Evolutionary conservation across 2,797 vertebrate genomes (phyloP), one percentile per base, ranked within the genome.

Genomic region (Bradypus variegatus): DNA sequence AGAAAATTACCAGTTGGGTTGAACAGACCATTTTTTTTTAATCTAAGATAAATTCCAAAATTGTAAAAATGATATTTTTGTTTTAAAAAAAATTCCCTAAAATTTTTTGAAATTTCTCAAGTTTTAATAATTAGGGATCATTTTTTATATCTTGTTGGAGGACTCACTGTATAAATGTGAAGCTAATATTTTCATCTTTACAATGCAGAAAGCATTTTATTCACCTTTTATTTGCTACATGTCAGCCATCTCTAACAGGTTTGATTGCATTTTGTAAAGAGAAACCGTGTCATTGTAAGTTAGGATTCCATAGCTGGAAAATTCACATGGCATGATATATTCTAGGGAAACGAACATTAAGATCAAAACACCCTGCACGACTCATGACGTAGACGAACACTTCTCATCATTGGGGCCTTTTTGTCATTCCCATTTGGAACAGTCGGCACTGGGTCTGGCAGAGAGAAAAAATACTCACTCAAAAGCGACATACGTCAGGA

Each of bases 401-500:
- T 72, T 83, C 73, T 38, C 25, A 93, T 91, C 80, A 65, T 18
- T 14, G 41, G 91, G 21, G 45, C 50, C 60, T 72, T 92, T 89
- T 91, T 93, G 33, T 53, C n/a, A 55, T 41, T 79, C 64, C 72
- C 21, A 91, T 82, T 90, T 91, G 82, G 48, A 77, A 67, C 3
- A 80, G 80, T 73, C 62, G 73, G 33, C 33, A 70, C 62, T 12
- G 4, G 0, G 78, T 69, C 93, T 86, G 65, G 93, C 75, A 88
- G 86, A 90, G 15, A 65, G 53, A 45, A 88, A 36, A 89, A 92
- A 91, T 88, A 98, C 99, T 98, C 96, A 99, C 99, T 99, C 99
- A 93, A 99, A 99, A 41, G 99, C 98, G 91, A 99, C 97, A 84
- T 99, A 99, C n/a, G 99, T 99, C 91, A 99, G 97, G 91, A 99